Base-by-base conservation (phyloP, 2,113 vertebrate species). In the Prinia subflava region DNA sequence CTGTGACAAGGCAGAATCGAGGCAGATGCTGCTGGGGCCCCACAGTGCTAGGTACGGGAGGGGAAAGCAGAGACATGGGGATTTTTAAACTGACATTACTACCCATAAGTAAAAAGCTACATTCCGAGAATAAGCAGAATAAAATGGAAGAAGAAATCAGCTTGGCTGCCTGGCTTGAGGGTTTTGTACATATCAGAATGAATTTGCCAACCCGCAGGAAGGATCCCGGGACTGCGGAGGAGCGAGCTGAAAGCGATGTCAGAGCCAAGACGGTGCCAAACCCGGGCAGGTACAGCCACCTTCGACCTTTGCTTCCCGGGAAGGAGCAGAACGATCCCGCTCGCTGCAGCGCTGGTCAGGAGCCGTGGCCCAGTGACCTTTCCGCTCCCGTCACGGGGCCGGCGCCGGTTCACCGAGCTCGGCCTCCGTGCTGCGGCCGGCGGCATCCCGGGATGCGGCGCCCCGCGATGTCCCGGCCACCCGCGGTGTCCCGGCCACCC, bases 1-100 rank as follows among this genome's bases (percentile, higher is more conserved):
- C 80, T 71, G 80, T 91, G 95, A 91, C 46, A 35, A 78, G 87
- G 89, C 91, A 87, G 91, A 90, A 90, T 9, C 28, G 60, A 73
- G 41, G 37, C 35, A 11, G 11, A 39, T 23, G 42, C 70, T 21
- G 60, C 74, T 53, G 41, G 21, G 2, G 57, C 88, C 49, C 31
- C 35, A 64, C 30, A 1, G 25, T 5, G 35, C 79, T 53, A 60
- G 2, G 18, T 1, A 56, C 14, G 0, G 11, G 11, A 24, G 14
- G 23, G 11, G 10, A 33, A 59, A 77, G 27, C 15, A 6, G 2
- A 68, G 6, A 19, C 50, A 46, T 11, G 3, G 1, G 25, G 37
- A 12, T 49, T 46, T 19, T 60, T 5, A 41, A 60, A 49, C 10
- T 9, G 53, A 5, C 11, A 2, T 55, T 68, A 47, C 7, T 4